A percentile compares a stretch with the other conserved stretches of the same genome.
These are phyloP conservation scores for Meiosimyza platycephala DNA, from an alignment of 2,888 invertebrate species.

Conservation along the genomic window DNA sequence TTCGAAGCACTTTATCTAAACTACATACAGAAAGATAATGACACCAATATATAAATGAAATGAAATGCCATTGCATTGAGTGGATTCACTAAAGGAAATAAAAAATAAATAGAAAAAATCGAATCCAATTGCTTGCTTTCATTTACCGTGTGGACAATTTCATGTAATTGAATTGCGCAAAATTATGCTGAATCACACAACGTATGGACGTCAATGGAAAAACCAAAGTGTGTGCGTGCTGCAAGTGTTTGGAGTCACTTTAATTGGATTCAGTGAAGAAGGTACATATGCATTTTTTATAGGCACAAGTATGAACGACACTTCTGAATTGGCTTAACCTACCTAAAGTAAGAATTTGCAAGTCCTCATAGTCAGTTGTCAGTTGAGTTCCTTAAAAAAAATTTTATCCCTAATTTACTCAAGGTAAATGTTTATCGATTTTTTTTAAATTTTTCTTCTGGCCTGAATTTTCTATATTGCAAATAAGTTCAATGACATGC, in stretches of 20 bases:
- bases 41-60: neutral
- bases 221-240: neutral
- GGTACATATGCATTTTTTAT: too few species aligned
- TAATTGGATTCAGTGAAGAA: too few species aligned
- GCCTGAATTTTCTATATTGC: neutral
- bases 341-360: too few species aligned
- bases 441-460: neutral
- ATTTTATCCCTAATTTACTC: too few species aligned
- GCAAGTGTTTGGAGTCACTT: too few species aligned
- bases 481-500: conserved; percentile 48
- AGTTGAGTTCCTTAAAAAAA: too few species aligned
- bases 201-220: neutral
- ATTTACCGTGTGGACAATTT: neutral
- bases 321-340: too few species aligned
- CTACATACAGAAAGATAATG: neutral
- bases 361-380: too few species aligned
- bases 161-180: conserved; percentile 8
- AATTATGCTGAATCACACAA: conserved; percentile 4
- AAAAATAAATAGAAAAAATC: too few species aligned
- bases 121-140: neutral
- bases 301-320: too few species aligned
- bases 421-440: neutral
- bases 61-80: conserved; percentile 5
- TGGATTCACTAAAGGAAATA: neutral
- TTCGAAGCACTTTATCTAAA: conserved; percentile 3